Percentiles rank a stretch among this genome's conserved stretches.
Conservation (phyloP, 2,113 vertebrate species). For the Takifugu flavidus region DNA sequence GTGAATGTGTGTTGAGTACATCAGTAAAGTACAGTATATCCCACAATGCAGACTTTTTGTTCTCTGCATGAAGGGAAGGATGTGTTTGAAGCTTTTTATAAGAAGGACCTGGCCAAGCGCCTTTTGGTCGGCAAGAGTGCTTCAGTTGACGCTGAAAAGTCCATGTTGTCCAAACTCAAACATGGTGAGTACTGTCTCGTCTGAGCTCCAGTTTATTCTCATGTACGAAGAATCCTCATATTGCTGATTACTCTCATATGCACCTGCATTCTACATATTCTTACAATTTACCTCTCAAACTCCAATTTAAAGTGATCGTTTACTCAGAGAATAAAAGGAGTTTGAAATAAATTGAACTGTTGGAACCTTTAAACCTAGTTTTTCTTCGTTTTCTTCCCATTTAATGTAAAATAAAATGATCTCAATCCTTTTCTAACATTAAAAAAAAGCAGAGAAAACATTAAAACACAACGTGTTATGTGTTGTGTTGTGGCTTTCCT, state of each 20-base stretch:
- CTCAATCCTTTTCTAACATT: too few relatives aligned
- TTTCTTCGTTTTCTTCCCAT: too few relatives aligned
- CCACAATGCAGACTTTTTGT: not conserved
- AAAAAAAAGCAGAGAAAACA: not conserved
- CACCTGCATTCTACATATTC: too few relatives aligned
- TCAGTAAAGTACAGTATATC: not conserved
- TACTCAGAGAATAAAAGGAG: too few relatives aligned
- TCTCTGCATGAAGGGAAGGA: slow-evolving; percentile 83
- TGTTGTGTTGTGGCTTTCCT: slow-evolving; percentile 18
- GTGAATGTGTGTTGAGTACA: not conserved
- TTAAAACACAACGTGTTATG: not conserved
- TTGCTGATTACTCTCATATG: too few relatives aligned
- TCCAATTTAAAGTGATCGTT: too few relatives aligned
- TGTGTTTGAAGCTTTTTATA: slow-evolving; percentile 99
- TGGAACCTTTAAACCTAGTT: too few relatives aligned
- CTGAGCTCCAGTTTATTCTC: too few relatives aligned
- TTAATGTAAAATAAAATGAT: too few relatives aligned
- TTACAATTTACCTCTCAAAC: too few relatives aligned
- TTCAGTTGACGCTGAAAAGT: slow-evolving; percentile 98
- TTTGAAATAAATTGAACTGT: too few relatives aligned
- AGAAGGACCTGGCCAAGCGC: slow-evolving; percentile 98
- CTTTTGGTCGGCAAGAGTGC: slow-evolving; percentile 97
- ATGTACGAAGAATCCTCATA: too few relatives aligned
- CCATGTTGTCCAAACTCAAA: slow-evolving; percentile 98
- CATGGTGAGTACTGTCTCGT: slow-evolving; percentile 76